phyloP scores from a whole-genome alignment of 2,113 vertebrate species.

The Crotalus helleri region DNA sequence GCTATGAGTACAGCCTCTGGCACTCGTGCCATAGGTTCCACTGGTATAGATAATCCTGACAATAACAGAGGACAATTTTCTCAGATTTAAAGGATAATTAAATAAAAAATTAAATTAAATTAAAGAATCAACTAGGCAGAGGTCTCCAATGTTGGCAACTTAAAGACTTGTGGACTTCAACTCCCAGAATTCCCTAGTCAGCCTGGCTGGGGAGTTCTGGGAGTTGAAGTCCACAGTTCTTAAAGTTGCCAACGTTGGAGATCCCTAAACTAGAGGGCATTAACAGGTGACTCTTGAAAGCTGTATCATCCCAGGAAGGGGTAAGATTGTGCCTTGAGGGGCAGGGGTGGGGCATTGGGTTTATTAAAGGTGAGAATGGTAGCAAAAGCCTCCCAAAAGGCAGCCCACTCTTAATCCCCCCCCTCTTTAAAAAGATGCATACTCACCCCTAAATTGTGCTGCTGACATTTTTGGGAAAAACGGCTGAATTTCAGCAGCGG shows the following conservation, averaged over 20 bases:
- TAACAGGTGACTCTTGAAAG: background rate
- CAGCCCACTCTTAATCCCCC: background rate
- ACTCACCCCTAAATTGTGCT: background rate
- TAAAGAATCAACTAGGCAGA: background rate
- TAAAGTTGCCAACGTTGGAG: background rate
- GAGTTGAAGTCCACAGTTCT: background rate
- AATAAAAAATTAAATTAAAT: background rate
- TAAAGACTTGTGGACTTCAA: background rate
- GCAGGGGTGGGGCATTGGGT: background rate
- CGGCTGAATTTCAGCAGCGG: background rate
- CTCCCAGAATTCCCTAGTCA: background rate
- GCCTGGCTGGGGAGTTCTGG: background rate
- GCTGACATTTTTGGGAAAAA: background rate
- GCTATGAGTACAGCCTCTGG: too few species aligned
- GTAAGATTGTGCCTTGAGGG: background rate
- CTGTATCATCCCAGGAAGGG: background rate
- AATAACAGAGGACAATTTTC: background rate
- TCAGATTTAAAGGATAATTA: background rate
- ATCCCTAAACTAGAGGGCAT: background rate
- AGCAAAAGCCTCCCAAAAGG: background rate
- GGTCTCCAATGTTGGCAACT: background rate
- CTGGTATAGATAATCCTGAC: background rate
- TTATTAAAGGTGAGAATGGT: background rate
- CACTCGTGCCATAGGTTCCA: too few species aligned
- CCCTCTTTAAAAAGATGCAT: background rate